Conservation (phyloP, 2,888 invertebrate genomes). For the Parelbella ahira region DNA sequence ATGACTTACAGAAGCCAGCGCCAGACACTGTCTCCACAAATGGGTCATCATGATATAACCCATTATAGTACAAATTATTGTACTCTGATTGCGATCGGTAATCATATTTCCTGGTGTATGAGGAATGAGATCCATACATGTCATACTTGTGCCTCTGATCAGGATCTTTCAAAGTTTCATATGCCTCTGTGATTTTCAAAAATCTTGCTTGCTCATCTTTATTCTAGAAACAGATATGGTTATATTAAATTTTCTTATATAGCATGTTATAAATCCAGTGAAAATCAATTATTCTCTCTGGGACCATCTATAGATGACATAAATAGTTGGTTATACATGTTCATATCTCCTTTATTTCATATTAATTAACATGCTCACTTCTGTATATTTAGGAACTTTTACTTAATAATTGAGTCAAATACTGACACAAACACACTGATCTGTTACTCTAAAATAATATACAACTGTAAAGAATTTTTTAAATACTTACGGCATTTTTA, state of each 20-base stretch:
- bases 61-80: slow-evolving; percentile 92
- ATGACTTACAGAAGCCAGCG: slow-evolving; percentile 86
- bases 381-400: no score
- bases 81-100: slow-evolving; percentile 82
- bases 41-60: slow-evolving; percentile 92
- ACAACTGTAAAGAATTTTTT: no score
- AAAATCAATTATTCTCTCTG: no score
- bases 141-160: slow-evolving; percentile 89
- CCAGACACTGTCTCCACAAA: slow-evolving; percentile 88
- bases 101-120: slow-evolving; percentile 77
- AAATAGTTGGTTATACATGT: no score
- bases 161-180: slow-evolving; percentile 92
- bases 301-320: no score
- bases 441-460: no score
- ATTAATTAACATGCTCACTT: no score
- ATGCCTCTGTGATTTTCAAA: slow-evolving; percentile 89
- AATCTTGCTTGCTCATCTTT: slow-evolving; percentile 87
- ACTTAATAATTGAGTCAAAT: no score
- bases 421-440: no score
- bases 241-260: no score
- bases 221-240: slow-evolving; percentile 80
- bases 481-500: slow-evolving; percentile 81
- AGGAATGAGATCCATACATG: slow-evolving; percentile 84
- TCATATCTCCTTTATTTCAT: no score
- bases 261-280: no score